A percentile compares a stretch with the other conserved stretches of the same genome.
These are phyloP conservation scores for Scaptomyza pallida DNA, from an alignment of 1,140 invertebrate species.

Conservation along the genomic window DNA sequence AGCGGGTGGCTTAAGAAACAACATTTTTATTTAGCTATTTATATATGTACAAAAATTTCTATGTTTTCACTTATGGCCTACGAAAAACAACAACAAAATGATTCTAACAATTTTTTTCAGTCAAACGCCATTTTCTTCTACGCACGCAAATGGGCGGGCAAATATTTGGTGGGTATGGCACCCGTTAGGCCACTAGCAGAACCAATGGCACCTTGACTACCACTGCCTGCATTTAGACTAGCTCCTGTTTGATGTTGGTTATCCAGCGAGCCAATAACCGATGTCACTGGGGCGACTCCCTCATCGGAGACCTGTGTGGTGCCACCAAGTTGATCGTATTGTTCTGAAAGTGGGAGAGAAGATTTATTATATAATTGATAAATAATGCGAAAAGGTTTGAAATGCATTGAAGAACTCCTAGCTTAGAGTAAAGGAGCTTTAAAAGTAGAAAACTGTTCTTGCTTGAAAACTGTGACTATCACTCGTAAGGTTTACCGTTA, in stretches of 20 bases:
- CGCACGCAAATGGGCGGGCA: constrained; percentile 62
- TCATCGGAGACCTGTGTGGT: constrained; percentile 79
- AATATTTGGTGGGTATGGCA: constrained; percentile 54
- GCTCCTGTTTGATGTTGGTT: constrained; percentile 29
- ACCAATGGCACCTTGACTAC: neutral
- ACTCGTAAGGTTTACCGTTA: too few relatives aligned
- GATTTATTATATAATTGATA: neutral
- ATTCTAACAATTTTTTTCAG: constrained; percentile 38
- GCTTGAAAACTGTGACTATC: too few relatives aligned
- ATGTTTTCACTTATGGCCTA: constrained; percentile 24
- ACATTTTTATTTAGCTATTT: constrained; percentile 40
- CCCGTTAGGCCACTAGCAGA: constrained; percentile 12
- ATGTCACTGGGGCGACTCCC: constrained; percentile 76
- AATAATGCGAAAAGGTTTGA: neutral
- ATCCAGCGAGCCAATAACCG: constrained; percentile 75
- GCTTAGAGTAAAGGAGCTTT: too few relatives aligned
- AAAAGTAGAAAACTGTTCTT: too few relatives aligned
- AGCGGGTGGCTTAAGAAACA: constrained; percentile 3
- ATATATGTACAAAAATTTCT: constrained; percentile 31
- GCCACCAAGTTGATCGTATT: constrained; percentile 82
- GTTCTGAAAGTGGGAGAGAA: constrained; percentile 50
- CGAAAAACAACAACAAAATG: constrained; percentile 7
- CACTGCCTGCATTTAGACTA: neutral
- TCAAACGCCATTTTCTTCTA: constrained; percentile 36
- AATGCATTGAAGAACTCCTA: neutral